Percentiles rank a stretch among this genome's conserved stretches.
Evolutionary conservation across 2,888 invertebrate genomes (phyloP).

Genomic region (Galeruca laticollis): DNA sequence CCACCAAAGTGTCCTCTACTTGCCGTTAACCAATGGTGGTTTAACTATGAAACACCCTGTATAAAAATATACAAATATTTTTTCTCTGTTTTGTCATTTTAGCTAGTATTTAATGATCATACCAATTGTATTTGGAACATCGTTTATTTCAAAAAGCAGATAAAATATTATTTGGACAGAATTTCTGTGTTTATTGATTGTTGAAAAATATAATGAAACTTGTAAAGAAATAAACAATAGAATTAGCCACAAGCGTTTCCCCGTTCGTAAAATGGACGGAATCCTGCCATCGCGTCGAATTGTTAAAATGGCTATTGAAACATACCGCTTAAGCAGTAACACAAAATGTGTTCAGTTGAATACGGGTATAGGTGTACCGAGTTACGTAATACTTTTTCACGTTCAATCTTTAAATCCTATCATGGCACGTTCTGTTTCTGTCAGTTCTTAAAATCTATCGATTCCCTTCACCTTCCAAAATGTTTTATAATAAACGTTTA

Average conservation of each 20-base stretch:
- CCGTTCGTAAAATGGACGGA: not conserved
- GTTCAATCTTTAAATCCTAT: conserved; percentile 30
- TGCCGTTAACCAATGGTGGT: too few relatives aligned
- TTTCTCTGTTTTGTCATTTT: too few relatives aligned
- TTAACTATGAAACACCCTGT: too few relatives aligned
- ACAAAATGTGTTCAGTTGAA: conserved; percentile 5
- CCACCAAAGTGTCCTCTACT: too few relatives aligned
- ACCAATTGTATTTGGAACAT: too few relatives aligned
- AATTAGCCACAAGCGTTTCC: conserved; percentile 3
- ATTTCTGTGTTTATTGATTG: too few relatives aligned
- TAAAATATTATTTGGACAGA: too few relatives aligned
- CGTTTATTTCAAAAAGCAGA: too few relatives aligned
- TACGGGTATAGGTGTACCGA: conserved; percentile 18
- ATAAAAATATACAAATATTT: too few relatives aligned
- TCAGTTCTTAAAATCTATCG: conserved; percentile 37
- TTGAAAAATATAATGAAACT: not conserved
- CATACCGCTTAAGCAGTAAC: not conserved
- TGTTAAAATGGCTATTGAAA: not conserved
- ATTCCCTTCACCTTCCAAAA: conserved; percentile 33
- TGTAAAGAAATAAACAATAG: not conserved
- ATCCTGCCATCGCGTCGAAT: not conserved
- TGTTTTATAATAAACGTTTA: conserved; percentile 29
- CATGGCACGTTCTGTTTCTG: conserved; percentile 30
- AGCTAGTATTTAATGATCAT: too few relatives aligned
- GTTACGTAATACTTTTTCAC: conserved; percentile 21